These are phyloP conservation scores for Eledone cirrhosa DNA, from an alignment of 2,888 invertebrate genomes.

Conservation along the genomic window DNA sequence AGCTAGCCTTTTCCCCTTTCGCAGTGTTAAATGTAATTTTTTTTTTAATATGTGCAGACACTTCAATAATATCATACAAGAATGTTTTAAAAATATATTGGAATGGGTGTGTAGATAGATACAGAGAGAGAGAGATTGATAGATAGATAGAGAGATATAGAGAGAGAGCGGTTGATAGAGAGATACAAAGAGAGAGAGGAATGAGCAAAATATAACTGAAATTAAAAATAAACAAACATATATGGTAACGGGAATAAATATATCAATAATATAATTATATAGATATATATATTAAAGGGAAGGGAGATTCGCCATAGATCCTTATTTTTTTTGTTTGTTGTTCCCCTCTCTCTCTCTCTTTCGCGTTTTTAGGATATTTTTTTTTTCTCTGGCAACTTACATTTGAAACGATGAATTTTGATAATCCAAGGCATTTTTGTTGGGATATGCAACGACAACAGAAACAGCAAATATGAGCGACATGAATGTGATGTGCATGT, in stretches of 20 bases:
- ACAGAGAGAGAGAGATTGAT: too few species aligned
- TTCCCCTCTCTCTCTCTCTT: not conserved
- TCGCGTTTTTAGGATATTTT: not conserved
- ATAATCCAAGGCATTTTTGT: constrained; percentile 23
- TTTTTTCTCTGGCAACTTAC: constrained; percentile 11
- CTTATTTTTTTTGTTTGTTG: not conserved
- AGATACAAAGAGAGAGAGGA: too few species aligned
- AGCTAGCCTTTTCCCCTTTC: too few species aligned
- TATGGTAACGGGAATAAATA: too few species aligned
- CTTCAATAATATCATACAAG: not conserved
- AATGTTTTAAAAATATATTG: not conserved
- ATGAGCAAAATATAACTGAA: not conserved
- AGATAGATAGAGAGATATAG: too few species aligned
- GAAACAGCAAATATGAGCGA: not conserved
- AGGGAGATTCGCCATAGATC: not conserved
- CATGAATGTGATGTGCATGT: not conserved
- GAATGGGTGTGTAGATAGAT: too few species aligned
- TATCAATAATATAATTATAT: not conserved
- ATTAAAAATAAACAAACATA: not conserved
- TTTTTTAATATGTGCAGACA: too few species aligned
- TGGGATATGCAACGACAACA: not conserved
- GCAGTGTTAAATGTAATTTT: too few species aligned
- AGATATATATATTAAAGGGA: not conserved
- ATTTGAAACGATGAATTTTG: constrained; percentile 27
- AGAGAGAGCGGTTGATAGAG: too few species aligned